Evolutionary conservation across 2,113 vertebrate genomes (phyloP).

Genomic region (Sylvicapra grimmia): DNA sequence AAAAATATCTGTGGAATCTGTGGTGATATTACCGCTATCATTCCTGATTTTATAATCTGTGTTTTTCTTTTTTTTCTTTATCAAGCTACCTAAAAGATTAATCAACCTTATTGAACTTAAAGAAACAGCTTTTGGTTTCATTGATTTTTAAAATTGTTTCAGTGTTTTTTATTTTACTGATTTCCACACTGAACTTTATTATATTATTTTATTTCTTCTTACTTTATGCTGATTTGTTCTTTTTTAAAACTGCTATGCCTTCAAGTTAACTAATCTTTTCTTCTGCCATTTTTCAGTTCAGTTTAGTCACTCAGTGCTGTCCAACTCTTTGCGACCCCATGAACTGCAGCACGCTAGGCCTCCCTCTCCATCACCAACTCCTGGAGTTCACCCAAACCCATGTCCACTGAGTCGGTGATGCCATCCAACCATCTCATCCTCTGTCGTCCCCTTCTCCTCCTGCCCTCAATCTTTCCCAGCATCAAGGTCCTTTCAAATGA

Average conservation of each 20-base stretch:
- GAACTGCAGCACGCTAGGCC: no score
- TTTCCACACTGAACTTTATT: neutral
- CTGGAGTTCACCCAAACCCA: no score
- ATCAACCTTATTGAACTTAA: neutral
- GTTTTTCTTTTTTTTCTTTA: neutral
- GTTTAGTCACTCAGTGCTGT: neutral
- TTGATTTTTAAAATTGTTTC: neutral
- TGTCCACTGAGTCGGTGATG: no score
- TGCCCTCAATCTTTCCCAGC: no score
- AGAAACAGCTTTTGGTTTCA: neutral
- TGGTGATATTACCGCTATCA: neutral
- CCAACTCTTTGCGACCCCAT: no score
- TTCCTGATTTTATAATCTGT: neutral
- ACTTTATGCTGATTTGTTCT: neutral
- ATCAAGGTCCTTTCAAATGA: no score
- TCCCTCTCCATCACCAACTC: no score
- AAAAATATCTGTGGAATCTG: neutral
- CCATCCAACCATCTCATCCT: no score
- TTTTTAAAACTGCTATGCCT: neutral
- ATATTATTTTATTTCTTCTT: neutral
- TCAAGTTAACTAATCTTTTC: neutral
- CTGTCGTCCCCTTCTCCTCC: no score
- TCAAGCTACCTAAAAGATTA: neutral
- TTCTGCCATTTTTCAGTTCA: neutral
- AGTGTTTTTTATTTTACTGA: neutral